Base-by-base conservation (phyloP, 2,797 vertebrate genomes). In the Melanotaenia maccullochi region DNA sequence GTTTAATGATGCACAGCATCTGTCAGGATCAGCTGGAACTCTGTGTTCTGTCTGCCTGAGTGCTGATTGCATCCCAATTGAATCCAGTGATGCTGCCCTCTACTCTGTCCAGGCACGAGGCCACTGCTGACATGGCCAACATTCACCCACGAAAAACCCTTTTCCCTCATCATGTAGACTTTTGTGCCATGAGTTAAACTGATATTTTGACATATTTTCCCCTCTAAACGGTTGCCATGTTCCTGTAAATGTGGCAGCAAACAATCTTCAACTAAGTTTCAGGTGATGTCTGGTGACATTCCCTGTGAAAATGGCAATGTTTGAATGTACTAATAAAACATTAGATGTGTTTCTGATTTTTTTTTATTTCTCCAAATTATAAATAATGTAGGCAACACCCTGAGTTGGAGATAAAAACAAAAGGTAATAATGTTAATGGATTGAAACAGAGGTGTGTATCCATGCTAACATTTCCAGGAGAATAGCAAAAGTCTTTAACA, bases 21-120 rank as follows among this genome's bases (percentile, higher is more conserved):
- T 71, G 77, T 75, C 75, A 77, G 71, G 77, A 82, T 90, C 84
- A 86, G 84, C 69, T 85, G 81, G 88, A 88, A 75, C 78, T 75
- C 62, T 52, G 36, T 12, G 56, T 83, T 75, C 75, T 60, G 52
- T 84, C 69, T 78, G 86, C 84, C 81, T 74, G 72, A 82, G 47
- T 69, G 87, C 81, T 76, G 71, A 79, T 82, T 64, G 71, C 58
- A 62, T 86, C 82, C 75, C 79, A 70, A 72, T 71, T 76, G 85
- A 81, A 66, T 79, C 64, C 54, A 42, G 68, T 65, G 79, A 65
- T 30, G 64, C 71, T 81, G 82, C 76, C 72, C 70, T 79, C 67
- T 36, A 44, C 79, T 80, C 62, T 64, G 74, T 76, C 73, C 76
- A 78, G 62, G 77, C 86, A 75, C 11, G 38, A 85, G 72, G 70